phyloP scores from a whole-genome alignment of 2,888 invertebrate species.

The Therioaphis trifolii region DNA sequence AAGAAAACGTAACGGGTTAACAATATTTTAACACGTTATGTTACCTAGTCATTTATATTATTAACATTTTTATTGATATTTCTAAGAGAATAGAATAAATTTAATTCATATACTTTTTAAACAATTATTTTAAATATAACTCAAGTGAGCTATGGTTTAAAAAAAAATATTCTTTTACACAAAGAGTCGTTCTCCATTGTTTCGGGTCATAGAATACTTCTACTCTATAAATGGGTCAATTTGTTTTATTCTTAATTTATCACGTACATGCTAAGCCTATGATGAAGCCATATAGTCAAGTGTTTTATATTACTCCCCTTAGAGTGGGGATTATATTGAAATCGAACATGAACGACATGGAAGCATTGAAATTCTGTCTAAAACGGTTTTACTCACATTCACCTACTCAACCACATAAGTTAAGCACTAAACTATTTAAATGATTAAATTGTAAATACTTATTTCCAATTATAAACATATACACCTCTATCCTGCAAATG shows the following conservation, averaged over 20 bases:
- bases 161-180: not conserved
- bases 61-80: no score
- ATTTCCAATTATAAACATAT: not conserved
- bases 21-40: no score
- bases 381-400: constrained; percentile 3
- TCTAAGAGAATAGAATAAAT: no score
- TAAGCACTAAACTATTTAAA: not conserved
- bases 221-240: constrained; percentile 32
- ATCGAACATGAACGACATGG: constrained; percentile 6
- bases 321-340: not conserved
- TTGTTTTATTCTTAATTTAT: constrained; percentile 29
- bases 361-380: not conserved
- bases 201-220: constrained; percentile 9
- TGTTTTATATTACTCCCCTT: constrained; percentile 18
- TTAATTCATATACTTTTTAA: not conserved
- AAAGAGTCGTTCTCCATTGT: not conserved
- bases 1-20: no score
- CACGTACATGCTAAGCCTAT: not conserved
- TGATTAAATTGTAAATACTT: not conserved
- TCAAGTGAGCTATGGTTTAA: not conserved
- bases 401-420: not conserved
- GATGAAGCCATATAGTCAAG: constrained; percentile 23
- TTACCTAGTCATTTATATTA: no score
- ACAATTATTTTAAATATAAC: not conserved
- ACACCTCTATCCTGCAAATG: not conserved